Evolutionary conservation across 2,888 invertebrate genomes (phyloP).

Genomic region (Patella caerulea): DNA sequence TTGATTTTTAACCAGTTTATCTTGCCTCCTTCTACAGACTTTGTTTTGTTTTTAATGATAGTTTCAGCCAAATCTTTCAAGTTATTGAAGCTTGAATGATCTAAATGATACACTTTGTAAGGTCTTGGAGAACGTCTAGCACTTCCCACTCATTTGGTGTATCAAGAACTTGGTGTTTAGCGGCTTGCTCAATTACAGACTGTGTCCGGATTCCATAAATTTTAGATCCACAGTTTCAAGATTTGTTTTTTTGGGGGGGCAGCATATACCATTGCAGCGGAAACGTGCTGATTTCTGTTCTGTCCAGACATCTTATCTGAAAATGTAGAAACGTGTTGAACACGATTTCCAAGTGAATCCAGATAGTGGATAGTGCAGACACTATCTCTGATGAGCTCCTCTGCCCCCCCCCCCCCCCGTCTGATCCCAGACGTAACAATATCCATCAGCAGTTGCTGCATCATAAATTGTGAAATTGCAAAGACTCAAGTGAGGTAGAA

Average conservation of each 20-base stretch:
- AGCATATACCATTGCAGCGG: not conserved
- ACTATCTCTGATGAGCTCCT: constrained; percentile 2
- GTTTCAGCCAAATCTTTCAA: not conserved
- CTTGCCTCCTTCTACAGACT: not conserved
- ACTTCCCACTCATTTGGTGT: not conserved
- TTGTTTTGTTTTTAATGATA: constrained; percentile 5
- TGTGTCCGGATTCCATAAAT: not conserved
- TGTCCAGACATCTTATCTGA: constrained; percentile 15
- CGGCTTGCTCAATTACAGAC: not conserved
- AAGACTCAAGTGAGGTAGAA: not conserved
- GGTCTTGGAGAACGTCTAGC: not conserved
- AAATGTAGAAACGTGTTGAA: constrained; percentile 5
- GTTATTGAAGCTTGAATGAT: not conserved
- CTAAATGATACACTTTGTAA: not conserved
- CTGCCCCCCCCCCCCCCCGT: not conserved
- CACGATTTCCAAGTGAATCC: not conserved
- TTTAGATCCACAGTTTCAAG: not conserved
- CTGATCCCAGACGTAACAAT: not conserved
- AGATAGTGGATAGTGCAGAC: not conserved
- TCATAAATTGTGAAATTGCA: constrained; percentile 4
- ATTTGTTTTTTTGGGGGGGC: not conserved
- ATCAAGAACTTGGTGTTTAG: not conserved
- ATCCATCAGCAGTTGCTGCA: not conserved
- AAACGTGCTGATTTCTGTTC: constrained; percentile 13
- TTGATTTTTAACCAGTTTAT: not conserved